Evolutionary conservation across 92 coral and sea anemone species (phyloP), one percentile per base, ranked within the genome.

Genomic region (Paramuricea clavata): DNA sequence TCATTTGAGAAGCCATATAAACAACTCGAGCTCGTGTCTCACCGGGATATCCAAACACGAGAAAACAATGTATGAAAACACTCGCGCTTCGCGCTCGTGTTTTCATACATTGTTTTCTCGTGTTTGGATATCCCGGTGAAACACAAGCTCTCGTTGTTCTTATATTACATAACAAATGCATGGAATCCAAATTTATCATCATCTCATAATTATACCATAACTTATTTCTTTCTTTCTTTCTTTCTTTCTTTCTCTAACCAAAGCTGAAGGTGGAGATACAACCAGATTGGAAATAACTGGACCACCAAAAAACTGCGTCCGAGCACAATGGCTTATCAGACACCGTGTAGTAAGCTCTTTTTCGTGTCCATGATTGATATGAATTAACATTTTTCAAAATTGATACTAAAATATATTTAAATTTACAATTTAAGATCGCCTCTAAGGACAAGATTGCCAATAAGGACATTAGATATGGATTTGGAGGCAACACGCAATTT

Each of bases 311-410:
- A 54, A 21, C 17, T 54, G 62, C 19, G 26, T 1, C 23, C 62
- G 62, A 54, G 62, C 62, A 54, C 23, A 19, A 54, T 54, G 6
- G 62, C 62, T 54, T 54, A 54, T 54, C 62, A 19, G 62, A 54
- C 23, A 21, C 3, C 19, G 26, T 19, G 17, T 54, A 19, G 62
- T 54, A 54, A 21, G 22, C 16, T 19, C 23, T 54, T 17, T 2
- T 3, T 54, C 0, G 16, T 5, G 8, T 13, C 5, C 62, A 2
- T 6, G 0, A 5, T 17, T 54, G 16, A 16, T 21, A 47, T 5
- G 52, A 47, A 47, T 47, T 6, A 15, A 15, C 9, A 47, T 47
- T 9, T 47, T 10, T 47, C 13, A 47, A 5, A 1, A 15, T 12
- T 5, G 17, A 47, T 9, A 2, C 17, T 47, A 15, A 47, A 9